Conservation (phyloP, 2,888 invertebrate species). For the Leuctra nigra region DNA sequence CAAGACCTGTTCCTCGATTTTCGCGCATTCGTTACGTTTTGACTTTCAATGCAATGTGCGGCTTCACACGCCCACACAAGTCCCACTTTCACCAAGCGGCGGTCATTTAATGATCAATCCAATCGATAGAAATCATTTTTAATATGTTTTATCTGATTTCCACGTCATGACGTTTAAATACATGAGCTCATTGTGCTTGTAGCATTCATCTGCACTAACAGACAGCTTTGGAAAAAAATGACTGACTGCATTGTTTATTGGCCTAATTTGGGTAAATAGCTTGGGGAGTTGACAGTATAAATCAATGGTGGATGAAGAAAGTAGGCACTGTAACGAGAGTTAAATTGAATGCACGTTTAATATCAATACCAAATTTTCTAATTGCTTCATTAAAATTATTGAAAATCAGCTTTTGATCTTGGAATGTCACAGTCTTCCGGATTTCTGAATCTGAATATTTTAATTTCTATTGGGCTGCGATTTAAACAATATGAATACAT, state of each 20-base stretch:
- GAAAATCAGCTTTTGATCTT: too few relatives aligned
- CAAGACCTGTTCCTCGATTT: too few relatives aligned
- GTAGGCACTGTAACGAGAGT: too few relatives aligned
- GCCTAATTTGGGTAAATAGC: slow-evolving; percentile 7
- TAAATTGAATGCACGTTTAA: too few relatives aligned
- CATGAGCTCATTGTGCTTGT: not conserved
- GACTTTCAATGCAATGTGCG: too few relatives aligned
- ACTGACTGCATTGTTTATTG: slow-evolving; percentile 1
- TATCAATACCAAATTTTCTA: too few relatives aligned
- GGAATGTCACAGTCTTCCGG: too few relatives aligned
- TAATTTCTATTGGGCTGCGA: too few relatives aligned
- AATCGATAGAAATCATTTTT: not conserved
- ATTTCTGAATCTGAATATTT: too few relatives aligned
- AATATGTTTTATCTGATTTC: slow-evolving; percentile 16
- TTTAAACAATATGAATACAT: too few relatives aligned
- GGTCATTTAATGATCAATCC: slow-evolving; percentile 3
- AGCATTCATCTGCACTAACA: not conserved
- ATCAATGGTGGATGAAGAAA: not conserved
- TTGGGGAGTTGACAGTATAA: not conserved
- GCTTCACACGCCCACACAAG: slow-evolving; percentile 3
- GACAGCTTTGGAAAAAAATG: not conserved
- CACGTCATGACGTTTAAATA: slow-evolving; percentile 7
- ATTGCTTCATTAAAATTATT: too few relatives aligned
- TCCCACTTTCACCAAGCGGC: not conserved
- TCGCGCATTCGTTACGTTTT: not conserved